phyloP scores from a whole-genome alignment of 1,140 invertebrate genomes.

The Drosophila melanica region DNA sequence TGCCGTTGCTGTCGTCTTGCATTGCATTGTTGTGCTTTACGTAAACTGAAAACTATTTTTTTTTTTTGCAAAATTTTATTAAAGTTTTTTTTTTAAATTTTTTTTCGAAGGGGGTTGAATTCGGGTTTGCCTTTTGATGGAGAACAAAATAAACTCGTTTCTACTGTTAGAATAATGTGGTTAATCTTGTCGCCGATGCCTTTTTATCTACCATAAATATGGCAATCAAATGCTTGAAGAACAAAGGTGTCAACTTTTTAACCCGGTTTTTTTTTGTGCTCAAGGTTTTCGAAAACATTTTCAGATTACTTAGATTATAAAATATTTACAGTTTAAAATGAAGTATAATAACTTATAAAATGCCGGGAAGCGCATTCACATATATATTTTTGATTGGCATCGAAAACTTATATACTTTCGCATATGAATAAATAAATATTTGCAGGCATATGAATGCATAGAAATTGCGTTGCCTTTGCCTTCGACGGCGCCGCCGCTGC shows the following conservation, averaged over 20 bases:
- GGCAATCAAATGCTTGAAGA: slow-evolving; percentile 76
- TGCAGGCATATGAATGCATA: slow-evolving; percentile 33
- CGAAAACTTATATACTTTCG: neutral
- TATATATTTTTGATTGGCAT: neutral
- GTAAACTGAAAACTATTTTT: slow-evolving; percentile 24
- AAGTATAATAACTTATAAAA: neutral
- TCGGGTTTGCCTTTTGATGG: slow-evolving; percentile 55
- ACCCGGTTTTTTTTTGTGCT: slow-evolving; percentile 31
- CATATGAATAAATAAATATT: slow-evolving; percentile 12
- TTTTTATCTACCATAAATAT: slow-evolving; percentile 81
- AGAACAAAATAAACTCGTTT: slow-evolving; percentile 44
- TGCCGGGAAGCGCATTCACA: neutral
- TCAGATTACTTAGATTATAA: neutral
- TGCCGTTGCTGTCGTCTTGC: slow-evolving; percentile 26
- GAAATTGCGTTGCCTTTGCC: slow-evolving; percentile 28
- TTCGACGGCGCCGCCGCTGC: neutral
- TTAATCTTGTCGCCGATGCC: slow-evolving; percentile 81
- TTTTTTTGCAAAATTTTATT: slow-evolving; percentile 33
- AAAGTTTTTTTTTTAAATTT: slow-evolving; percentile 19
- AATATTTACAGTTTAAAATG: neutral
- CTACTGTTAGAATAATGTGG: slow-evolving; percentile 74
- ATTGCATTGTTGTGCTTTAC: slow-evolving; percentile 56
- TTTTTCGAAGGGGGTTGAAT: slow-evolving; percentile 56
- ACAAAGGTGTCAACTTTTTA: slow-evolving; percentile 72
- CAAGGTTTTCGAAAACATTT: slow-evolving; percentile 3